Percentiles rank a stretch among this genome's conserved stretches.
Conservation (phyloP, 2,113 vertebrate genomes). For the Cheirogaleus medius region DNA sequence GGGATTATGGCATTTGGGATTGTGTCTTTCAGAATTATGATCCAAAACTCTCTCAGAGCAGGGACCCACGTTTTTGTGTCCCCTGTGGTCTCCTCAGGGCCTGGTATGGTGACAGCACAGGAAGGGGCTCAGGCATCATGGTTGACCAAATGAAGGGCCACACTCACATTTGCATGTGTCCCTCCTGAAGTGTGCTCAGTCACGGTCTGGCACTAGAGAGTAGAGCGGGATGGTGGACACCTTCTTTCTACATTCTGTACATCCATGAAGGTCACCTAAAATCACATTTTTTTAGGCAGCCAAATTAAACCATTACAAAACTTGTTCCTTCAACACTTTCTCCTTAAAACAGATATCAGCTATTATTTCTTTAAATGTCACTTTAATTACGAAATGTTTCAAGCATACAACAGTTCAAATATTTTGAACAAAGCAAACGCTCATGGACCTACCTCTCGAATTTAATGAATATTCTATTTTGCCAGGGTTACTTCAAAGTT, state of each 20-base stretch:
- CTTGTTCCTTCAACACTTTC: not conserved
- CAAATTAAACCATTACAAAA: not conserved
- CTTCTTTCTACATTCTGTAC: not conserved
- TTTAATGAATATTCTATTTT: slow-evolving; percentile 20
- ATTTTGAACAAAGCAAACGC: not conserved
- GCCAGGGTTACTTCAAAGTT: not conserved
- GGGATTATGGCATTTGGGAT: not conserved
- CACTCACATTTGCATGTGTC: not conserved
- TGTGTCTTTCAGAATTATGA: not conserved
- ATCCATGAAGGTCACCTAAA: not conserved
- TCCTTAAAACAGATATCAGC: not conserved
- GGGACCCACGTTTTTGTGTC: not conserved
- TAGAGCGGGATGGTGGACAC: not conserved
- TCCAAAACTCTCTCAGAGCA: not conserved
- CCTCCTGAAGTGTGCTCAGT: not conserved
- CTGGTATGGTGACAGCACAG: not conserved
- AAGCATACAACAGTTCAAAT: not conserved
- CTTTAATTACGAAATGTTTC: slow-evolving; percentile 41
- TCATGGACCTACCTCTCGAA: not conserved
- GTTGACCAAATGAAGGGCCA: not conserved
- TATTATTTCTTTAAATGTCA: not conserved
- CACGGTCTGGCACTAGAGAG: not conserved
- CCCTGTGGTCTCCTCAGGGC: not conserved
- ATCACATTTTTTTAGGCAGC: not conserved
- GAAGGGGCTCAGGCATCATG: not conserved